A percentile compares a stretch with the other conserved stretches of the same genome.
Conservation (phyloP, 35 echinoderm and acorn worm genomes). For the Lytechinus pictus region DNA sequence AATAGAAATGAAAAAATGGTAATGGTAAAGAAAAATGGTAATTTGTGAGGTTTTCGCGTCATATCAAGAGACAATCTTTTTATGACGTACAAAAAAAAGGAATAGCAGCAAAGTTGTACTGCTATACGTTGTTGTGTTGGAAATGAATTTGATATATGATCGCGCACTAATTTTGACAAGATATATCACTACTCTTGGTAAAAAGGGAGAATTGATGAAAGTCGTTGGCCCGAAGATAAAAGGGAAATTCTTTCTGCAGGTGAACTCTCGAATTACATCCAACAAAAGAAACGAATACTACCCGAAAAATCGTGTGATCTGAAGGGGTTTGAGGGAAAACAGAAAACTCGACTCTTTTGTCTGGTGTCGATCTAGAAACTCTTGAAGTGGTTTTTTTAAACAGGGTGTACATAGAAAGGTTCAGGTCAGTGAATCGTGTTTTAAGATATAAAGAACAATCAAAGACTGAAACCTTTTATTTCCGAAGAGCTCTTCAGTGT, state of each 20-base stretch:
- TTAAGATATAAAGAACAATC: not conserved
- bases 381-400: not conserved
- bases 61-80: too few species aligned
- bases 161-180: not conserved
- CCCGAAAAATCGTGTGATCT: not conserved
- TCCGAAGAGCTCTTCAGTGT: not conserved
- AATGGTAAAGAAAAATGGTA: too few species aligned
- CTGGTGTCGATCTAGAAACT: not conserved
- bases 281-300: not conserved
- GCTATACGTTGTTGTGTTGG: not conserved
- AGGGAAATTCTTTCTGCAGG: not conserved
- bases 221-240: not conserved
- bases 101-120: not conserved
- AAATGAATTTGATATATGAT: not conserved
- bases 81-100: too few species aligned
- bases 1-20: too few species aligned
- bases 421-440: not conserved
- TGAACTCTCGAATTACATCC: not conserved
- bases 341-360: conserved; percentile 1
- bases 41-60: too few species aligned
- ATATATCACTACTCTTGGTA: not conserved
- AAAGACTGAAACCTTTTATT: not conserved
- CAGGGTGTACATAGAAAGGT: not conserved
- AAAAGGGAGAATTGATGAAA: not conserved
- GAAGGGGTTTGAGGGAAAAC: not conserved